Conservation (phyloP, 1,140 invertebrate genomes). For the Luehdorfia chinensis region DNA sequence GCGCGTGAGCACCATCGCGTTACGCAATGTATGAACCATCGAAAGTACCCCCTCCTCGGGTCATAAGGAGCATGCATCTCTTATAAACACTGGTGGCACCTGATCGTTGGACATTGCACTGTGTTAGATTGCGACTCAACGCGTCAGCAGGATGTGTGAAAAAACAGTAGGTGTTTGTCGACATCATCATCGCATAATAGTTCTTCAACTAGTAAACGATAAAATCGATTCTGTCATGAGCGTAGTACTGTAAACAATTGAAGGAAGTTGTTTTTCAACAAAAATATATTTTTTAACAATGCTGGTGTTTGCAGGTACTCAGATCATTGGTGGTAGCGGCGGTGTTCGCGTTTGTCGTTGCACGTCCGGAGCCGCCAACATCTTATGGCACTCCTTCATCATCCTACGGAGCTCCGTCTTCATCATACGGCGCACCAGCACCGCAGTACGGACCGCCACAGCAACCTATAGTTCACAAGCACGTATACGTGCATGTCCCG, state of each 20-base stretch:
- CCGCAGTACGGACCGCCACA: conserved; percentile 84
- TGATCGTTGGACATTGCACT: conserved; percentile 60
- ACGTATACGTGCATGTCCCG: conserved; percentile 91
- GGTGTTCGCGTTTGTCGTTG: conserved; percentile 45
- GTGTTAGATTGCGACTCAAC: conserved; percentile 44
- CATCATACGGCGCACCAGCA: conserved; percentile 77
- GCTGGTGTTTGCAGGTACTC: conserved; percentile 49
- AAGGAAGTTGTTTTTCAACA: too few relatives aligned
- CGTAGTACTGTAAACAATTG: too few relatives aligned
- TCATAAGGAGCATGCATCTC: conserved; percentile 56
- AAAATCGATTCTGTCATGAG: conserved; percentile 10
- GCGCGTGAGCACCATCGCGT: conserved; percentile 55
- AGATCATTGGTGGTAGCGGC: conserved; percentile 55
- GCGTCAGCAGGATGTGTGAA: conserved; percentile 57
- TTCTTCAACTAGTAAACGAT: too few relatives aligned
- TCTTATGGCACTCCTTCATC: conserved; percentile 62
- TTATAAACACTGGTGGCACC: conserved; percentile 68
- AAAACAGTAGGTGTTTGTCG: conserved; percentile 63
- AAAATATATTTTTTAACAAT: too few relatives aligned
- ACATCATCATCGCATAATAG: too few relatives aligned
- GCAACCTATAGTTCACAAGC: conserved; percentile 89
- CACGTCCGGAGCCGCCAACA: conserved; percentile 63
- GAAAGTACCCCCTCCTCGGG: conserved; percentile 68
- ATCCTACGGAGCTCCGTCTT: conserved; percentile 52
- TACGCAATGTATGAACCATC: conserved; percentile 66